Conservation (phyloP, 2,113 vertebrate species). For the Rynchops niger region DNA sequence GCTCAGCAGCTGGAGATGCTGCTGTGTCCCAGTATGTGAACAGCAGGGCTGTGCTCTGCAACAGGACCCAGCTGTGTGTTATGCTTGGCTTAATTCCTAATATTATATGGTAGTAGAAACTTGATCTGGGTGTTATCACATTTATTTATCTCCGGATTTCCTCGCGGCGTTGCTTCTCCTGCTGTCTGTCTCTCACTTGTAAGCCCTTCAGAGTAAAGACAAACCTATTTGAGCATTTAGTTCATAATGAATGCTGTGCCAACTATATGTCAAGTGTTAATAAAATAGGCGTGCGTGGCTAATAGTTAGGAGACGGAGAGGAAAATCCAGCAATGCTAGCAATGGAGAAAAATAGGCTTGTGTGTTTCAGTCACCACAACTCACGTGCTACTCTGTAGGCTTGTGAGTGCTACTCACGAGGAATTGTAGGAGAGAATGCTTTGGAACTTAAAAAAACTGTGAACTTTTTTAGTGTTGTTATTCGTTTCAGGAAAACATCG, state of each 20-base stretch:
- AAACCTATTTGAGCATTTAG: neutral
- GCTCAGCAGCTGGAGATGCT: accelerated
- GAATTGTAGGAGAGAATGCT: accelerated
- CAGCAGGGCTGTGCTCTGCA: neutral
- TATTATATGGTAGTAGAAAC: neutral
- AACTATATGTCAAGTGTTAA: too few species aligned
- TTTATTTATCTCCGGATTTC: neutral
- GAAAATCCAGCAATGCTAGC: neutral
- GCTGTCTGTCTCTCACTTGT: neutral
- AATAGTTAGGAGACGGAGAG: neutral
- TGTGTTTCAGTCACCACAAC: accelerated
- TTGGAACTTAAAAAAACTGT: neutral
- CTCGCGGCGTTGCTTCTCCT: neutral
- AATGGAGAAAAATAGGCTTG: neutral
- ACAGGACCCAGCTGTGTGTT: accelerated
- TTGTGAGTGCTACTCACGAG: neutral
- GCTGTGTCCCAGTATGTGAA: accelerated
- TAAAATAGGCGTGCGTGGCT: neutral
- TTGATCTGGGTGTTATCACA: neutral
- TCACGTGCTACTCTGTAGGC: accelerated
- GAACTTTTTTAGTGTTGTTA: neutral
- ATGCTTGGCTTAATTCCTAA: neutral
- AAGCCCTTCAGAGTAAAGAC: neutral
- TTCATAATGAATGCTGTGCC: accelerated
- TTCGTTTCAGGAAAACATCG: neutral